Conservation (phyloP, 2,797 vertebrate genomes). For the Helicolenus hilgendorfi region DNA sequence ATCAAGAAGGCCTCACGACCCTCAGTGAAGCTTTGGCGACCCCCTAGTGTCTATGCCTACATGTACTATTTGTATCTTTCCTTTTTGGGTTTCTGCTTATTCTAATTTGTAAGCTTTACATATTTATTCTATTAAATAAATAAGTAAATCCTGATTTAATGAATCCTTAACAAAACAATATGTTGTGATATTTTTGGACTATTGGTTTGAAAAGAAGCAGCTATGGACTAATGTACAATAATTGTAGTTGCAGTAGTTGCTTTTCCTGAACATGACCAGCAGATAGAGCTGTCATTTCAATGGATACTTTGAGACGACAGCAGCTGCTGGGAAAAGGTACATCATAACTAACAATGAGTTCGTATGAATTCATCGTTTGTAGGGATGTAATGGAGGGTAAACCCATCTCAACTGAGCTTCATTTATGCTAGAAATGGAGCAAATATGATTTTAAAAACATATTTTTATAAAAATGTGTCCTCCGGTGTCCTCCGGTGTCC, state of each 20-base stretch:
- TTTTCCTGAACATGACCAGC: slow-evolving; percentile 30
- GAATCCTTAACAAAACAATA: background rate
- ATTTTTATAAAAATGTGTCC: too few species aligned
- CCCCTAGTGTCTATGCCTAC: background rate
- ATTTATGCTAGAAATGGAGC: too few species aligned
- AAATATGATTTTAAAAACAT: too few species aligned
- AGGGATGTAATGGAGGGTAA: background rate
- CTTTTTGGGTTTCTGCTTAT: background rate
- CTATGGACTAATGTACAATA: background rate
- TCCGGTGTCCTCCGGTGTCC: too few species aligned
- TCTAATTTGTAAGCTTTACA: background rate
- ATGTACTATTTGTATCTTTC: background rate
- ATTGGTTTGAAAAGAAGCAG: background rate
- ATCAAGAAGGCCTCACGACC: too few species aligned
- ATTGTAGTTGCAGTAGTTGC: background rate
- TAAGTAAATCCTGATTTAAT: background rate
- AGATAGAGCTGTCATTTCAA: slow-evolving; percentile 43
- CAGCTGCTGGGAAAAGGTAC: background rate
- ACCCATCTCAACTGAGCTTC: background rate
- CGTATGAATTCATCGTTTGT: background rate
- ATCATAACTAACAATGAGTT: background rate
- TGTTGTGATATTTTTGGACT: background rate
- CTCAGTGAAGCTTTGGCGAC: too few species aligned
- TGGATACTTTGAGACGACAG: background rate
- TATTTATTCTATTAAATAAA: background rate